Base-by-base conservation (phyloP, 1,140 invertebrate species). In the Pteromalus puparum region DNA sequence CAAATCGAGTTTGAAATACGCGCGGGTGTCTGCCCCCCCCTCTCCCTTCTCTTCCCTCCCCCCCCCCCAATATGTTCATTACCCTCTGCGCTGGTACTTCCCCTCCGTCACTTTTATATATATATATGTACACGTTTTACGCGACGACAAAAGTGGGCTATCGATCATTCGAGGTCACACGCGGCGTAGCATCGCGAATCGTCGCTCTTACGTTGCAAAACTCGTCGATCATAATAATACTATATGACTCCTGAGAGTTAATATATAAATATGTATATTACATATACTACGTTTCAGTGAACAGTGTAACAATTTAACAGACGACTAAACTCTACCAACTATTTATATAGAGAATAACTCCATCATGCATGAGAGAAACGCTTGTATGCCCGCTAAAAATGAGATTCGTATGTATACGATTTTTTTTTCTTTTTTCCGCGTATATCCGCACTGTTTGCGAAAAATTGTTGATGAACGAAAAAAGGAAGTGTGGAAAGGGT, bases 81-180 rank as follows among this genome's bases (percentile, higher is more conserved):
- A 61, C 53, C 53, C 53, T 61, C 18, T 61, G 53, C 53, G 53
- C 21, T 61, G 53, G 53, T 61, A 61, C 21, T 61, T 61, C 53
- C 53, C 53, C 53, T 61, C 53, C 53, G 53, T 61, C 18, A 61
- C 21, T 61, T 61, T 21, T 61, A 61, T 18, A 48, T 13, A 48
- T 18, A 48, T 15, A 48, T 4, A 48, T n/a, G 7, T n/a, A 61
- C 53, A n/a, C 18, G 53, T 61, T 61, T 61, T 61, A 18, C 53
- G 21, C 53, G 53, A n/a, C 53, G 53, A 61, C 82, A 88, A 88
- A 88, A 88, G 87, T 87, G 86, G 88, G 87, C 88, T 88, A 88
- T 88, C 86, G 88, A 88, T 88, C 88, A 88, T 87, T 85, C 83
- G 87, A 87, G 85, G 78, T 81, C 87, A 79, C 84, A 72, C 72